These are phyloP conservation scores for Peromyscus leucopus DNA, from an alignment of 2,113 vertebrate species.

Conservation along the genomic window DNA sequence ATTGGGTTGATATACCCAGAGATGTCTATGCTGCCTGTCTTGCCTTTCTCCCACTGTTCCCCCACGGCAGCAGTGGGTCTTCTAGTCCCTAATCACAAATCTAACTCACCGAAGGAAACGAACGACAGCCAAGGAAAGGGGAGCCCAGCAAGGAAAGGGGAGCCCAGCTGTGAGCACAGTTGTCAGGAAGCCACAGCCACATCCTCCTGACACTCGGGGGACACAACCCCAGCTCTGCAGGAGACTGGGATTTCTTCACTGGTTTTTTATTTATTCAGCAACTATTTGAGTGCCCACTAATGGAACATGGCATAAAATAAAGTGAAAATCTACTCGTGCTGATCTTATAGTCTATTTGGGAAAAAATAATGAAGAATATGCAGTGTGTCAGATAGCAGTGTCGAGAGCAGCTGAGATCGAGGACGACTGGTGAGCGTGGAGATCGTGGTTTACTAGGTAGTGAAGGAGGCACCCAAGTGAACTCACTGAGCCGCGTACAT, in stretches of 20 bases:
- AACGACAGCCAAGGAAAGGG: neutral
- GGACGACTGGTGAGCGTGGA: neutral
- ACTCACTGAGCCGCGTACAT: neutral
- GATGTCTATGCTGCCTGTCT: neutral
- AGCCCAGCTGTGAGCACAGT: neutral
- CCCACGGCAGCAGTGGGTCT: neutral
- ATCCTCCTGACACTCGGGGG: neutral
- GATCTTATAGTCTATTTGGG: neutral
- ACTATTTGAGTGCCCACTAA: neutral
- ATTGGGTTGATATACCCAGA: neutral
- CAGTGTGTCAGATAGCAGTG: neutral
- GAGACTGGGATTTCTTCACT: neutral
- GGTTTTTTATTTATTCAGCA: neutral
- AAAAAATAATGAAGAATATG: neutral
- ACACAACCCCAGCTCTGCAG: neutral
- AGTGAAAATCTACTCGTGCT: neutral
- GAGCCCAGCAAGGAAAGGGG: neutral
- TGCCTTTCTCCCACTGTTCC: neutral
- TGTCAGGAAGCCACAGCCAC: neutral
- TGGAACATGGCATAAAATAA: neutral
- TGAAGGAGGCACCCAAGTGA: neutral
- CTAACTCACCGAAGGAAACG: conserved; percentile 9
- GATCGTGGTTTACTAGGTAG: neutral
- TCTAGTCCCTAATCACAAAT: neutral
- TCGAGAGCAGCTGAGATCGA: neutral